phyloP scores from a whole-genome alignment of 1,140 invertebrate genomes.

The Cardiocondyla obscurior region DNA sequence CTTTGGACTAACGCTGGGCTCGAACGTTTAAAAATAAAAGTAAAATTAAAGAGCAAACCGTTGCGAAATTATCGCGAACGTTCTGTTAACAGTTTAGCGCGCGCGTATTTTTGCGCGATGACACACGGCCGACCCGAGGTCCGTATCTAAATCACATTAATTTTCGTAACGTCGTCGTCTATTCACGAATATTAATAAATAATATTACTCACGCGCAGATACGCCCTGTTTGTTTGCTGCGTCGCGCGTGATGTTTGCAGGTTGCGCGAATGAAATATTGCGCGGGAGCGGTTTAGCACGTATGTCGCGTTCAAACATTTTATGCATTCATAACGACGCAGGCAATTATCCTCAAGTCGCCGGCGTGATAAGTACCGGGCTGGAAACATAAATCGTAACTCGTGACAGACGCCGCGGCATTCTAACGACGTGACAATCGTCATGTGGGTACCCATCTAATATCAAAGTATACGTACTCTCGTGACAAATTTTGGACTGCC shows the following conservation, averaged over 20 bases:
- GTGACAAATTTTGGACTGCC: slow-evolving; percentile 67
- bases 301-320: slow-evolving; percentile 50
- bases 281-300: slow-evolving; percentile 31
- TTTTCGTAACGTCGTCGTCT: background rate
- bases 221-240: background rate
- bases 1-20: background rate
- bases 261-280: slow-evolving; percentile 43
- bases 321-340: slow-evolving; percentile 49
- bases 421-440: background rate
- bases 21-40: background rate
- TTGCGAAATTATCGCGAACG: background rate
- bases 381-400: slow-evolving; percentile 49
- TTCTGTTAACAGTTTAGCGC: background rate
- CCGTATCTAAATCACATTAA: background rate
- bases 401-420: slow-evolving; percentile 29
- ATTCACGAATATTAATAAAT: slow-evolving; percentile 21
- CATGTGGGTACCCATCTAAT: slow-evolving; percentile 48
- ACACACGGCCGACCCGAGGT: too few species aligned
- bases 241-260: slow-evolving; percentile 33
- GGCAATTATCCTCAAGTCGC: slow-evolving; percentile 38
- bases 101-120: background rate
- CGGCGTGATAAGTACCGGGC: slow-evolving; percentile 42
- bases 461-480: slow-evolving; percentile 55
- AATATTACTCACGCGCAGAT: background rate
- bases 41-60: too few species aligned